These are phyloP conservation scores for Stegophylla sp. DNA, from an alignment of 2,888 invertebrate genomes.

Conservation along the genomic window DNA sequence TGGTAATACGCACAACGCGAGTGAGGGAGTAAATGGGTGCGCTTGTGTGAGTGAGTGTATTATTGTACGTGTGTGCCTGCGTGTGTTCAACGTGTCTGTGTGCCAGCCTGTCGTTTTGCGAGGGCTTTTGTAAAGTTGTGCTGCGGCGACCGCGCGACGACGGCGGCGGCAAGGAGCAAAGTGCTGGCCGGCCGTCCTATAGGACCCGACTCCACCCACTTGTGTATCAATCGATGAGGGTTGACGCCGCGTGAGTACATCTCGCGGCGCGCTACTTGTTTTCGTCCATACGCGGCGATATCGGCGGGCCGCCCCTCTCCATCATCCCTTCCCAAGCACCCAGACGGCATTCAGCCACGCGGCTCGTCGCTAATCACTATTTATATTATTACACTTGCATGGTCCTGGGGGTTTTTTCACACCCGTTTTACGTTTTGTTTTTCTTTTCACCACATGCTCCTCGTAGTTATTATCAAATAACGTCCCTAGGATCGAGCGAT, in stretches of 20 bases:
- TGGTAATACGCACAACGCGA: not conserved
- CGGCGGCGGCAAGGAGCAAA: not conserved
- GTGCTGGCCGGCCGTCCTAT: constrained; percentile 7
- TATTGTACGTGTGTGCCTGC: not conserved
- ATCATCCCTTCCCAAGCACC: constrained; percentile 9
- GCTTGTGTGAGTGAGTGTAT: not conserved
- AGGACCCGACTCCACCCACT: constrained; percentile 50
- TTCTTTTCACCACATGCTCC: not conserved
- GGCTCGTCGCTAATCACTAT: constrained; percentile 23
- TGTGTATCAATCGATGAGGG: constrained; percentile 56
- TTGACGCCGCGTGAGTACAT: constrained; percentile 13
- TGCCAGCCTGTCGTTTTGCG: not conserved
- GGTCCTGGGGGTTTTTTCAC: constrained; percentile 33
- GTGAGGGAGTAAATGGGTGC: not conserved
- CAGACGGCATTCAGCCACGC: constrained; percentile 36
- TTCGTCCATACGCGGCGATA: constrained; percentile 61
- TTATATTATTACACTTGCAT: not conserved
- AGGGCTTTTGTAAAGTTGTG: not conserved
- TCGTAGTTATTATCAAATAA: not conserved
- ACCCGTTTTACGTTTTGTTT: constrained; percentile 29
- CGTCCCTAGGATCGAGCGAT: not conserved
- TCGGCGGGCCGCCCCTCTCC: constrained; percentile 13
- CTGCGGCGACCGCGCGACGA: not conserved
- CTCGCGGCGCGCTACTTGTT: constrained; percentile 58
- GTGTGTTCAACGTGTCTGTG: not conserved